Conservation (phyloP, 2,888 invertebrate species). For the Laothoe populi region DNA sequence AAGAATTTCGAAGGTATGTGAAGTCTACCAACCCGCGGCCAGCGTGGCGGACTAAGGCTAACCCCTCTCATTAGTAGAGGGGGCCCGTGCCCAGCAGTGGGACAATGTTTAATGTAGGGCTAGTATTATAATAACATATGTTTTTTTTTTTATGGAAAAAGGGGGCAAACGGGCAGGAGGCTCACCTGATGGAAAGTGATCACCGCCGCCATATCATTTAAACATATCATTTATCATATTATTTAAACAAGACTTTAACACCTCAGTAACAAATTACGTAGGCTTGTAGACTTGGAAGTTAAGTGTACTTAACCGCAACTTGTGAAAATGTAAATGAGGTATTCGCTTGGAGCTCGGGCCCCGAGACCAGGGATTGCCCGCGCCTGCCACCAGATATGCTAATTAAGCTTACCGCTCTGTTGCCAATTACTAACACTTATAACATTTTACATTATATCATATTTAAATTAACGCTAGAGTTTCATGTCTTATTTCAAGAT, state of each 20-base stretch:
- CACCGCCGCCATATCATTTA: too few relatives aligned
- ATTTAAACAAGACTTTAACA: conserved; percentile 45
- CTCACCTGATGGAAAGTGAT: too few relatives aligned
- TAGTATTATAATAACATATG: too few relatives aligned
- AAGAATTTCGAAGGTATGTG: too few relatives aligned
- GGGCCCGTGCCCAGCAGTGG: too few relatives aligned
- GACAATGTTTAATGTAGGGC: too few relatives aligned
- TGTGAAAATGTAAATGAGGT: conserved; percentile 66
- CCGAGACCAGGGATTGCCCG: conserved; percentile 44
- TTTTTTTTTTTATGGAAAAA: too few relatives aligned
- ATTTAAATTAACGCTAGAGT: too few relatives aligned
- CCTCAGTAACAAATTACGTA: conserved; percentile 60
- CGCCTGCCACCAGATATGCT: conserved; percentile 44
- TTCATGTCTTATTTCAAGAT: neutral
- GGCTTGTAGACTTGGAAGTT: conserved; percentile 63
- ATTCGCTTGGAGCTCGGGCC: conserved; percentile 36
- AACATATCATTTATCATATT: conserved; percentile 28
- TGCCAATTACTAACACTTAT: conserved; percentile 34
- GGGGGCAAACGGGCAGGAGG: too few relatives aligned
- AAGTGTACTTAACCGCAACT: conserved; percentile 69
- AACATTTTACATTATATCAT: neutral
- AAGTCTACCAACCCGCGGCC: too few relatives aligned
- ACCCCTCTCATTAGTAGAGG: too few relatives aligned
- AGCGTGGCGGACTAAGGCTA: too few relatives aligned
- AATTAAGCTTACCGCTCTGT: conserved; percentile 35